Conservation (phyloP, 2,888 invertebrate species). For the Lycaena phlaeas region DNA sequence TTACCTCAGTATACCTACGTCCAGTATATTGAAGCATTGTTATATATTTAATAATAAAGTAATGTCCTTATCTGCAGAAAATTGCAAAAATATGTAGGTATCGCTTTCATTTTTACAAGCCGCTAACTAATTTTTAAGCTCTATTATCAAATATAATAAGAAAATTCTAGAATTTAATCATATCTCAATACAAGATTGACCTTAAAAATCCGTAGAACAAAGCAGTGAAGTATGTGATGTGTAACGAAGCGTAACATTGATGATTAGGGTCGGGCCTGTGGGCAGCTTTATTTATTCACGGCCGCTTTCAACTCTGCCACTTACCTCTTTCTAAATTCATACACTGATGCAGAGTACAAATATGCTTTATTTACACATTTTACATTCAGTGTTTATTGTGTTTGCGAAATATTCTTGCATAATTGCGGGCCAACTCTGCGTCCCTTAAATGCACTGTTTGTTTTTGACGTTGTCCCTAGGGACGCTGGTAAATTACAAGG, state of each 20-base stretch:
- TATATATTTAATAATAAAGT: too few species aligned
- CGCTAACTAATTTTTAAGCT: too few species aligned
- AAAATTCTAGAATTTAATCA: slow-evolving; percentile 1
- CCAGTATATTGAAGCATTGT: too few species aligned
- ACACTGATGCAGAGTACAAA: slow-evolving; percentile 8
- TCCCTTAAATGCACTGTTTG: too few species aligned
- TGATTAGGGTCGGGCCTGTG: slow-evolving; percentile 44
- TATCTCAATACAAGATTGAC: slow-evolving; percentile 1
- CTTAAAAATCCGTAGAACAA: slow-evolving; percentile 24
- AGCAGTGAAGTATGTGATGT: slow-evolving; percentile 41
- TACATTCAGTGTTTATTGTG: background rate
- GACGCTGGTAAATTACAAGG: too few species aligned
- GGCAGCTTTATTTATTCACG: slow-evolving; percentile 52
- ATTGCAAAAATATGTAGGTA: too few species aligned
- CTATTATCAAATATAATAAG: too few species aligned
- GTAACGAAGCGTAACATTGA: slow-evolving; percentile 43
- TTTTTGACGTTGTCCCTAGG: too few species aligned
- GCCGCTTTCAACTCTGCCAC: slow-evolving; percentile 42
- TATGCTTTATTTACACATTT: slow-evolving; percentile 7
- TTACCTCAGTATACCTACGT: too few species aligned
- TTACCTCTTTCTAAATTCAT: slow-evolving; percentile 17
- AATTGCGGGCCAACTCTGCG: too few species aligned
- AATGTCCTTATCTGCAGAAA: too few species aligned
- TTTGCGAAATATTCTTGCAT: background rate
- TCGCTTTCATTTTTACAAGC: too few species aligned